Base-by-base conservation (phyloP, 2,888 invertebrate species). In the Drosophila recens region DNA sequence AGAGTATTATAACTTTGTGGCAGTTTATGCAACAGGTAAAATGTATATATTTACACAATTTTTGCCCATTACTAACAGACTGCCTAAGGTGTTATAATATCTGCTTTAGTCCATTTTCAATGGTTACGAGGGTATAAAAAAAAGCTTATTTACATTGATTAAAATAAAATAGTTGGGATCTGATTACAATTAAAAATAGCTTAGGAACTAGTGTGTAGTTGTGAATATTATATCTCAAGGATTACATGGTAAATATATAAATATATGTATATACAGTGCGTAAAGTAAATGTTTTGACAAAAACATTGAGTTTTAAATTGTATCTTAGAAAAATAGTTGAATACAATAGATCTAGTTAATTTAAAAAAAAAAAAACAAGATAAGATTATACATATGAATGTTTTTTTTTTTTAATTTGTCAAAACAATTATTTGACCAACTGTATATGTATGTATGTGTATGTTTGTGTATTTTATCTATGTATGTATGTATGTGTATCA, bases 401-500 rank as follows among this genome's bases (percentile, higher is more conserved):
- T n/a, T n/a, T n/a, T 27, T 27, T 27, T 27, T 27, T 27, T 30
- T 1, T 30, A n/a, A n/a, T 3, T 17, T 40, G 15, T 40, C 40
- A 40, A 40, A 17, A 40, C 9, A 40, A 5, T 40, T 40, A 15
- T 15, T n/a, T 15, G 15, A 15, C 15, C 3, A 9, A 40, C 40
- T 40, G 40, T 38, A n/a, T 27, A 20, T 27, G 9, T 27, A 20
- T 27, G 9, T 1, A 17, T 46, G 10, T 23, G 40, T 30, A 1
- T n/a, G n/a, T 46, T 11, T 57, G 23, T 45, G 30, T 27, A 8
- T 43, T n/a, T 42, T 43, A 40, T 23, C 10, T 23, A 23, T 23
- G 23, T 23, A 23, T 23, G 20, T 66, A 8, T 63, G 36, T 62
- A 42, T 38, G 63, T 56, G n/a, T 67, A 62, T 67, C 61, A 70